Evolutionary conservation across 2,113 vertebrate genomes (phyloP).

Genomic region (Engraulis encrasicolus): DNA sequence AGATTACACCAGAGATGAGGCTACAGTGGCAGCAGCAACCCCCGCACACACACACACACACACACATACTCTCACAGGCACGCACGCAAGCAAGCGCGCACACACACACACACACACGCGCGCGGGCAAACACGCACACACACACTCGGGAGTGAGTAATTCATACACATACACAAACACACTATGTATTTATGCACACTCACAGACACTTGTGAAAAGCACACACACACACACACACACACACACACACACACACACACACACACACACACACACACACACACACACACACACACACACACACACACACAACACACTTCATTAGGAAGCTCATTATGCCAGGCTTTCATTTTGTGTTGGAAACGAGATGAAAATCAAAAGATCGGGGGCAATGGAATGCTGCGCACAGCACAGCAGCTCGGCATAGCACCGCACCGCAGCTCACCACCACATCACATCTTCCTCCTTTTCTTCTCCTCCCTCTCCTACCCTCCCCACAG

Average conservation of each 20-base stretch:
- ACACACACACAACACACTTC: too few species aligned
- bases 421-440: too few species aligned
- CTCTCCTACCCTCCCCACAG: neutral
- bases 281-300: too few species aligned
- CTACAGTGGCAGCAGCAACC: too few species aligned
- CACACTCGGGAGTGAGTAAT: neutral
- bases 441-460: too few species aligned
- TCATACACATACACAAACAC: neutral
- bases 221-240: neutral
- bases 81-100: too few species aligned
- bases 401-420: neutral
- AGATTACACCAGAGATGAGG: constrained; percentile 17
- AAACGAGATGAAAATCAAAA: constrained; percentile 6
- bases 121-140: neutral
- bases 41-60: neutral
- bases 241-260: neutral
- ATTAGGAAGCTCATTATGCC: constrained; percentile 8
- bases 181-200: neutral
- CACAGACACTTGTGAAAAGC: neutral
- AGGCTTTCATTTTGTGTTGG: neutral
- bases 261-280: too few species aligned
- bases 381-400: neutral
- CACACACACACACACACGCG: neutral
- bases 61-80: neutral
- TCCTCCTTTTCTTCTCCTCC: too few species aligned